phyloP scores from a whole-genome alignment of 2,797 vertebrate species.

The Phataginus tricuspis region DNA sequence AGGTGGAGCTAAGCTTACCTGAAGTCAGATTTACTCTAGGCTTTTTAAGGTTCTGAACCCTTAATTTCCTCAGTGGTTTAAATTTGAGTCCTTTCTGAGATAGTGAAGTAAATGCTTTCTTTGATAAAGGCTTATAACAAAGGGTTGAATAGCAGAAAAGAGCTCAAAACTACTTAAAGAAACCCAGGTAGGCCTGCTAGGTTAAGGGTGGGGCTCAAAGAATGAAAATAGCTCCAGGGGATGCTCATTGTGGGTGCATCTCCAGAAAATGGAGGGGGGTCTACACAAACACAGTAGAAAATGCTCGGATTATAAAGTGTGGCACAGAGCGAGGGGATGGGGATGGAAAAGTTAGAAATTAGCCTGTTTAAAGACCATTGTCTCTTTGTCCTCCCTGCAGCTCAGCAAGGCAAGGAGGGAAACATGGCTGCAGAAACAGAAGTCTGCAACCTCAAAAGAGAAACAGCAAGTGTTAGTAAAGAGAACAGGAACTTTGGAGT shows the following conservation, averaged over 20 bases:
- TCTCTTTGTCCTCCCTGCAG: not conserved
- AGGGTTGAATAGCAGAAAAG: not conserved
- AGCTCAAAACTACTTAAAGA: not conserved
- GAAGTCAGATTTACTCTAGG: not conserved
- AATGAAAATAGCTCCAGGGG: not conserved
- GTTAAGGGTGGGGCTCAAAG: not conserved
- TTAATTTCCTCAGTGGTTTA: not conserved
- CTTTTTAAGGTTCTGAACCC: not conserved
- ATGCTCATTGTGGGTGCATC: not conserved
- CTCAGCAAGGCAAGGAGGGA: not conserved
- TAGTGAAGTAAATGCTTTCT: slow-evolving; percentile 26
- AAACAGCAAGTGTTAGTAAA: not conserved
- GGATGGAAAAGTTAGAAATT: not conserved
- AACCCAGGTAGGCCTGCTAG: not conserved
- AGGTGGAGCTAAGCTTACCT: not conserved
- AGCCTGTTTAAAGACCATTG: not conserved
- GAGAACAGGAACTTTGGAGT: not conserved
- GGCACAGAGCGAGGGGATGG: not conserved
- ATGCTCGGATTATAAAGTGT: not conserved
- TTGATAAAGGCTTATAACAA: not conserved
- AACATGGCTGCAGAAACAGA: not conserved
- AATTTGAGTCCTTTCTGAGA: not conserved
- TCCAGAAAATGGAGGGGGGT: not conserved
- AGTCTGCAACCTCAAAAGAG: not conserved
- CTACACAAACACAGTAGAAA: not conserved